Evolutionary conservation across 2,113 vertebrate species (phyloP).

Genomic region (Eublepharis macularius): DNA sequence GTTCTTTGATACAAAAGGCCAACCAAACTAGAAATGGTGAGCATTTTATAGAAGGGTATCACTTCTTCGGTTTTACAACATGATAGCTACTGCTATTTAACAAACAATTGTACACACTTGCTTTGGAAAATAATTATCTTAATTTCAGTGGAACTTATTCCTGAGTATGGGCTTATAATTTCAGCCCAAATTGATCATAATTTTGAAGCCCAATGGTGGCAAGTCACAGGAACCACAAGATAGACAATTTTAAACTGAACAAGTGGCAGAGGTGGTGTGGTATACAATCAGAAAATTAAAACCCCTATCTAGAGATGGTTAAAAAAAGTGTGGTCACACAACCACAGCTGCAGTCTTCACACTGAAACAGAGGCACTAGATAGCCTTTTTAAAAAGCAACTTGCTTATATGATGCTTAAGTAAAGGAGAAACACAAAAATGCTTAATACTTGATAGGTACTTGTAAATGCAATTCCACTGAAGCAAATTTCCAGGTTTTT

Average conservation of each 20-base stretch:
- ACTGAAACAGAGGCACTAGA: slow-evolving; percentile 48
- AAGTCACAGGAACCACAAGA: background rate
- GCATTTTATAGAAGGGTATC: slow-evolving; percentile 9
- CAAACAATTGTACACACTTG: background rate
- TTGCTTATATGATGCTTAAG: slow-evolving; percentile 47
- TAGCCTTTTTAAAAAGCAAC: slow-evolving; percentile 49
- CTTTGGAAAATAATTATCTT: slow-evolving; percentile 8
- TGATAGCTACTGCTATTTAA: background rate
- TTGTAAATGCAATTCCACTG: slow-evolving; percentile 21
- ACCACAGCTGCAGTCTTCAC: slow-evolving; percentile 47
- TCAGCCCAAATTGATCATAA: background rate
- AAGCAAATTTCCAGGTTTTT: background rate
- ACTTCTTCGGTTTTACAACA: slow-evolving; percentile 4
- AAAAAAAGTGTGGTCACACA: slow-evolving; percentile 70
- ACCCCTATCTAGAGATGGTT: slow-evolving; percentile 44
- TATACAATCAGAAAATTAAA: slow-evolving; percentile 31
- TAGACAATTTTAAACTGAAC: background rate
- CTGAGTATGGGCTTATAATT: background rate
- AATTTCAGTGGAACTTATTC: background rate
- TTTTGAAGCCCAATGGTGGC: background rate
- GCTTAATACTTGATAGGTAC: slow-evolving; percentile 1
- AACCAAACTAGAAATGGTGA: slow-evolving; percentile 1
- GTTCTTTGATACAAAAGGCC: background rate
- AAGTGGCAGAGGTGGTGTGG: background rate
- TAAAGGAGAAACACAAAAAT: slow-evolving; percentile 34